Base-by-base conservation (phyloP, 2,113 vertebrate genomes). In the Eulemur macaco region DNA sequence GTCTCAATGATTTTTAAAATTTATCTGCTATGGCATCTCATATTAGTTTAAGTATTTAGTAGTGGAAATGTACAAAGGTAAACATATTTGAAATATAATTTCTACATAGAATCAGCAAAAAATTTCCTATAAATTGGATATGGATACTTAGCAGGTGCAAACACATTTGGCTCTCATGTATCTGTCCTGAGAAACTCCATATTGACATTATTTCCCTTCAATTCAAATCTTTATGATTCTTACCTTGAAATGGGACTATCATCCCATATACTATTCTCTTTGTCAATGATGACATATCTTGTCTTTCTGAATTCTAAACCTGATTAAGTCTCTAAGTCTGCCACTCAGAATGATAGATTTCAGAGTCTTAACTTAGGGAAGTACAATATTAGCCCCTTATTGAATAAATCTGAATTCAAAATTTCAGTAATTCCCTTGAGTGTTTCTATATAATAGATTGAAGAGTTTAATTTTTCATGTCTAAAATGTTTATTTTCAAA, bases 311-410 rank as follows among this genome's bases (percentile, higher is more conserved):
- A 54, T 63, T 8, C 12, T 37, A 21, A 29, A 45, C 17, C 34
- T 68, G 23, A 93, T 63, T 56, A 47, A 60, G 2, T 37, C 25
- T 66, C 29, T 84, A 18, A 78, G 2, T 37, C 7, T 89, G 42
- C 1, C 12, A 50, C 17, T 52, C 1, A 21, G 60, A 15, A 42
- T 0, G 21, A 14, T 9, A 39, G 3, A 17, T 18, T 13, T 69
- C 3, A 56, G 52, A 71, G 9, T 25, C 3, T 66, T 71, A 84
- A 84, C 14, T 13, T 45, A 56, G 1, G 23, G 3, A 68, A 5
- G 20, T 42, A 42, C 14, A 74, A 45, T 20, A 1, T 39, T 5
- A 68, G 23, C 42, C 6, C 17, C 23, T 82, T 34, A 68, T 21
- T 29, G 3, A 86, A 21, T 93, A 1, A 37, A 47, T 29, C 1